phyloP scores from a whole-genome alignment of 1,140 invertebrate genomes.

The Dendrolimus punctatus region DNA sequence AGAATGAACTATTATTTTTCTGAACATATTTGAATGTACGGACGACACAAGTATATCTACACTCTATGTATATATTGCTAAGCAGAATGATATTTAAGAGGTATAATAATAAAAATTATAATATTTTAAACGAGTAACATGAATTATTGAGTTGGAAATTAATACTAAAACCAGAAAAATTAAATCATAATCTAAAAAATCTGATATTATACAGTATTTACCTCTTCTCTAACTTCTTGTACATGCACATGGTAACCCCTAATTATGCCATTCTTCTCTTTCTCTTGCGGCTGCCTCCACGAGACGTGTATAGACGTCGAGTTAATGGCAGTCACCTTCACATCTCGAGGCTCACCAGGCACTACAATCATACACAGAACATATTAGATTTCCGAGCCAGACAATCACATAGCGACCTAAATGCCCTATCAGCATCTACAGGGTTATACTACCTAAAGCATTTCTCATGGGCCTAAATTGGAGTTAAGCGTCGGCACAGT shows the following conservation, averaged over 20 bases:
- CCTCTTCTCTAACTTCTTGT: slow-evolving; percentile 91
- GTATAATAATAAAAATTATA: too few species aligned
- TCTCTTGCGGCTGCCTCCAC: slow-evolving; percentile 92
- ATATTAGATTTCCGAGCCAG: slow-evolving; percentile 27
- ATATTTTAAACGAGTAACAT: neutral
- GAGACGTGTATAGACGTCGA: slow-evolving; percentile 93
- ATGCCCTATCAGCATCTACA: slow-evolving; percentile 71
- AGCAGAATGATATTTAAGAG: too few species aligned
- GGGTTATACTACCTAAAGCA: slow-evolving; percentile 62
- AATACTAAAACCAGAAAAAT: neutral
- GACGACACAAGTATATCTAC: too few species aligned
- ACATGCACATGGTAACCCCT: slow-evolving; percentile 97
- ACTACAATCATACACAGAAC: slow-evolving; percentile 79
- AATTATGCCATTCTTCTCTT: slow-evolving; percentile 96
- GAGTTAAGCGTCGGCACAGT: slow-evolving; percentile 35
- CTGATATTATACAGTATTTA: slow-evolving; percentile 38
- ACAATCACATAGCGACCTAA: slow-evolving; percentile 38
- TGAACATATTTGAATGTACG: too few species aligned
- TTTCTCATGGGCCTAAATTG: slow-evolving; percentile 40
- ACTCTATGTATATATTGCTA: too few species aligned
- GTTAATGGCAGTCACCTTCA: slow-evolving; percentile 89
- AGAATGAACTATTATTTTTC: too few species aligned
- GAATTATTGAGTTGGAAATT: neutral
- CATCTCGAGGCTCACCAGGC: slow-evolving; percentile 94
- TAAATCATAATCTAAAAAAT: neutral